Conservation (phyloP, 2,888 invertebrate species). For the Pandemis cinnamomeana region DNA sequence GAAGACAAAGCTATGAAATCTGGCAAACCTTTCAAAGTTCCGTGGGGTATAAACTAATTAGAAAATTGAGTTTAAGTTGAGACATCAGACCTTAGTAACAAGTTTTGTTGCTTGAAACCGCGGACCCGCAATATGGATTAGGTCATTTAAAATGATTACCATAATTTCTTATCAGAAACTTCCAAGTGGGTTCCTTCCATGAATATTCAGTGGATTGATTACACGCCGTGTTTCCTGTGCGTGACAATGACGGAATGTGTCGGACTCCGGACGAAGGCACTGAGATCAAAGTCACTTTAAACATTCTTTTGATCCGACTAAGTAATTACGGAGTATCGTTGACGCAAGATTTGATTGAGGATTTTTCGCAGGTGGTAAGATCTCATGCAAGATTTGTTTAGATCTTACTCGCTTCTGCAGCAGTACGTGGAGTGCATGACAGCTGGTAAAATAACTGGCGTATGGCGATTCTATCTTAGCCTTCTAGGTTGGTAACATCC, state of each 20-base stretch:
- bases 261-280: slow-evolving; percentile 5
- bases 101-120: slow-evolving; percentile 63
- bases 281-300: slow-evolving; percentile 11
- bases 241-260: slow-evolving; percentile 37
- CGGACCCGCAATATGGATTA: slow-evolving; percentile 70
- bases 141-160: slow-evolving; percentile 78
- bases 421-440: too few relatives aligned
- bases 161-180: slow-evolving; percentile 76
- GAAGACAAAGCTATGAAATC: slow-evolving; percentile 54
- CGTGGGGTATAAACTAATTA: slow-evolving; percentile 68
- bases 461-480: too few relatives aligned
- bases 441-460: too few relatives aligned
- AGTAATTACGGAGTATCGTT: background rate
- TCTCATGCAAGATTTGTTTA: too few relatives aligned
- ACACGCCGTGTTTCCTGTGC: slow-evolving; percentile 32
- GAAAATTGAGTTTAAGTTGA: slow-evolving; percentile 63
- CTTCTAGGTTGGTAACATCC: too few relatives aligned
- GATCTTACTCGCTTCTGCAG: too few relatives aligned
- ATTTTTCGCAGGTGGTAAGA: background rate
- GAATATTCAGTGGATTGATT: slow-evolving; percentile 62
- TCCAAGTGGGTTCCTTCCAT: slow-evolving; percentile 65
- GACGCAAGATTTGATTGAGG: background rate
- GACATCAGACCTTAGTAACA: slow-evolving; percentile 62
- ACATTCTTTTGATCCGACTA: slow-evolving; percentile 1
- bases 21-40: slow-evolving; percentile 59